Conservation (phyloP, 2,888 invertebrate species). For the Helleia helle region DNA sequence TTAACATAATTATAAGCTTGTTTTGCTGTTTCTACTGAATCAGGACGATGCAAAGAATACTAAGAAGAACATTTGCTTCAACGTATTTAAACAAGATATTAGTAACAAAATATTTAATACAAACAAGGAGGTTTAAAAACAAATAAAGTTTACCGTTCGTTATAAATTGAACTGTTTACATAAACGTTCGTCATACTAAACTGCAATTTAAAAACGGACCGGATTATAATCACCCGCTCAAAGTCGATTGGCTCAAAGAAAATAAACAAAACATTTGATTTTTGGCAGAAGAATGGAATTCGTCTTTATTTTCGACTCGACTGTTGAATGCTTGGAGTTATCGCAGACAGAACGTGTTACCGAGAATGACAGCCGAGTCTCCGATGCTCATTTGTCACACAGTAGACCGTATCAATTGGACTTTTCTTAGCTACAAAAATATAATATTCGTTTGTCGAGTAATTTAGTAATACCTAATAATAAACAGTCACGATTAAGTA, state of each 20-base stretch:
- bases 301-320: constrained; percentile 33
- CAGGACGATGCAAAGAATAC: too few species aligned
- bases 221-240: constrained; percentile 10
- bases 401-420: constrained; percentile 10
- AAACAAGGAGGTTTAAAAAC: too few species aligned
- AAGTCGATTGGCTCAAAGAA: constrained; percentile 22
- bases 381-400: constrained; percentile 22
- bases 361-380: constrained; percentile 21
- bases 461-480: too few species aligned
- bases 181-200: constrained; percentile 1
- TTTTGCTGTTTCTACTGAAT: too few species aligned
- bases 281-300: constrained; percentile 39
- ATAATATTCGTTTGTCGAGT: too few species aligned
- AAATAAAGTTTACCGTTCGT: too few species aligned
- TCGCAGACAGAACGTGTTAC: constrained; percentile 18
- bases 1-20: too few species aligned
- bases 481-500: too few species aligned
- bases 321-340: constrained; percentile 23
- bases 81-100: too few species aligned
- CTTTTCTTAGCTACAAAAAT: background rate
- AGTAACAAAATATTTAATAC: too few species aligned
- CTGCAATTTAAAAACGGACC: constrained; percentile 2
- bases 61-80: too few species aligned
- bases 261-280: constrained; percentile 36
- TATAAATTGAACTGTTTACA: background rate